These are phyloP conservation scores for Calypte anna DNA, from an alignment of 2,113 vertebrate species.

Conservation along the genomic window DNA sequence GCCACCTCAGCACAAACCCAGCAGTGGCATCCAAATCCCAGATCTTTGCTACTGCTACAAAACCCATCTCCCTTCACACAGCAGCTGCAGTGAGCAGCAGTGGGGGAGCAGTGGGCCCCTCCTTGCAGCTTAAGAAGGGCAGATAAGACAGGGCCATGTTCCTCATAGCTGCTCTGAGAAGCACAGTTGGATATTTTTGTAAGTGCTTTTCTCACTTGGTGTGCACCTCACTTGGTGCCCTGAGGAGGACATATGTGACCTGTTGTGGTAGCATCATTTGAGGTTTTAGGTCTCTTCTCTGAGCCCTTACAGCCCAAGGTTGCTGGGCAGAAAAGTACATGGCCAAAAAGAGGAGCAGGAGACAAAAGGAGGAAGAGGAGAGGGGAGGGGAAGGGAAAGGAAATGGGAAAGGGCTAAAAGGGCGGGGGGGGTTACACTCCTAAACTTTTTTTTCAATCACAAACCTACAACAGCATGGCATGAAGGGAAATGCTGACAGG, in stretches of 20 bases:
- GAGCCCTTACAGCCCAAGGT: background rate
- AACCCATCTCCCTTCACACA: background rate
- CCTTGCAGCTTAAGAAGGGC: background rate
- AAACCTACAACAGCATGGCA: background rate
- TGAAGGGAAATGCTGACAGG: background rate
- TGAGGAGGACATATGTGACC: background rate
- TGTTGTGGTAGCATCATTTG: background rate
- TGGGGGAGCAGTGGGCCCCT: background rate
- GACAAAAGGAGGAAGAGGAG: background rate
- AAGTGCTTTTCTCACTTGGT: background rate
- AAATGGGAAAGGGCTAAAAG: background rate
- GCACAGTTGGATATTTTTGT: background rate
- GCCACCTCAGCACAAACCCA: background rate
- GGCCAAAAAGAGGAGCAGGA: background rate
- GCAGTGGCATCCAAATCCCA: background rate
- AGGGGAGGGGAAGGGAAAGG: too few relatives aligned
- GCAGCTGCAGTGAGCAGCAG: background rate
- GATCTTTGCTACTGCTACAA: background rate
- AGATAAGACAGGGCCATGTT: background rate
- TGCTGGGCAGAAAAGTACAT: background rate
- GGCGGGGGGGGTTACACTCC: background rate
- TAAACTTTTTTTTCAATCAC: background rate
- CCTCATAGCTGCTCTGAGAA: background rate
- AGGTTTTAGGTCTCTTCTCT: background rate
- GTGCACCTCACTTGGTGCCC: background rate